Evolutionary conservation across 2,797 vertebrate genomes (phyloP), one percentile per base, ranked within the genome.

Genomic region (Apodemus agrarius): DNA sequence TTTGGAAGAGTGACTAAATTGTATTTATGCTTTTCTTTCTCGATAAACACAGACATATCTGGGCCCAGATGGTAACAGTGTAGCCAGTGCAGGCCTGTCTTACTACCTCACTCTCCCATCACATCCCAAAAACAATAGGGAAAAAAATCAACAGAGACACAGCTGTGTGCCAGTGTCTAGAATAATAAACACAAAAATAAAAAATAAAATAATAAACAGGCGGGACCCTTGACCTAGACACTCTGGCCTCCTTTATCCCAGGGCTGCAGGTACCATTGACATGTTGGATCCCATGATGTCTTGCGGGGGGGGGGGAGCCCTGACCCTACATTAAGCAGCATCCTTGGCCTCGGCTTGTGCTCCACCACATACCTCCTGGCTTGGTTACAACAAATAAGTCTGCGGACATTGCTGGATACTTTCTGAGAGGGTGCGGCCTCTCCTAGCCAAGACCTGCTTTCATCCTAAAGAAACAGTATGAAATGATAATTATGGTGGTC

Each of bases 121-220:
- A 14, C 9, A 63, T 1, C 12, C 63, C 63, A 67, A n/a, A 46
- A 31, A 34, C 88, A 46, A 59, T 21, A 6, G 12, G 46, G 57
- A 54, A 0, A 0, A 2, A 0, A 0, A 1, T 34, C 6, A 17
- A 3, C 61, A 65, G 29, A 46, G 57, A 43, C 8, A 8, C 29
- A 61, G 43, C 29, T 26, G 43, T 11, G 11, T 88, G 63, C 76
- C n/a, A 0, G 40, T 43, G 82, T 65, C 52, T n/a, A 34, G 86
- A 88, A 84, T 14, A 84, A 89, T 6, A 22, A n/a, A 40, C 37
- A 34, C 46, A 7, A 49, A 49, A 49, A 49, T 49, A 9, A 49
- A 49, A 49, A 49, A 49, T n/a, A 37, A 82, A 88, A 84, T 14
- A 81, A 89, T 6, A 22, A n/a, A n/a, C 37, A 34, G 29, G 34